Conservation (phyloP, 1,140 invertebrate species). For the Temnothorax longispinosus region DNA sequence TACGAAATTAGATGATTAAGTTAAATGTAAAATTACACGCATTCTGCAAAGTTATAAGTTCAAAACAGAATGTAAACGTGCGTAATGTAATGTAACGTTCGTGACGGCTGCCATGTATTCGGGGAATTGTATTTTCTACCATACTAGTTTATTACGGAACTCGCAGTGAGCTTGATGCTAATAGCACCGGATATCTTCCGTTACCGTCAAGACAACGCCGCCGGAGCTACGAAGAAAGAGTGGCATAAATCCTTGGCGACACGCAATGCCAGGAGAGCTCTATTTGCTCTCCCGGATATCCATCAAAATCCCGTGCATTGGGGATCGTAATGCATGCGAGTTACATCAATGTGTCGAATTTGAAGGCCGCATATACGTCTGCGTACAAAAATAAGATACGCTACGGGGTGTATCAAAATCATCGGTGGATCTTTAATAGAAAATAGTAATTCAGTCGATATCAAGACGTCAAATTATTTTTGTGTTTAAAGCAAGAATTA, state of each 20-base stretch:
- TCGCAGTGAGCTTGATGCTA: constrained; percentile 23
- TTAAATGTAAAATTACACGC: not conserved
- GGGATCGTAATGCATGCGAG: constrained; percentile 23
- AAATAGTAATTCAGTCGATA: constrained; percentile 2
- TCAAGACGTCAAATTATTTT: not conserved
- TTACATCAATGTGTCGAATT: constrained; percentile 23
- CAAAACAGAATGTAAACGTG: not conserved
- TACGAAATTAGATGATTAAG: not conserved
- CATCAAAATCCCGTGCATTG: constrained; percentile 28
- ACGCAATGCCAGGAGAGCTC: constrained; percentile 14
- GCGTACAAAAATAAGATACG: constrained; percentile 8
- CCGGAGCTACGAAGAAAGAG: constrained; percentile 24
- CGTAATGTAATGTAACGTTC: not conserved
- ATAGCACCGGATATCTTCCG: constrained; percentile 27
- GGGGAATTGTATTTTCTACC: constrained; percentile 3
- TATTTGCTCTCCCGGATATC: constrained; percentile 22
- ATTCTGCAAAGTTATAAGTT: not conserved
- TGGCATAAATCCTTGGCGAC: constrained; percentile 49
- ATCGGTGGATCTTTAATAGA: not conserved
- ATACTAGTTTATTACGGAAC: constrained; percentile 7
- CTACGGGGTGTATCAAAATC: not conserved
- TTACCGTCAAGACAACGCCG: constrained; percentile 25
- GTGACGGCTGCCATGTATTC: not conserved
- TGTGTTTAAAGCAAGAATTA: not conserved
- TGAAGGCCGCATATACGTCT: not conserved